Percentiles rank a stretch among this genome's conserved stretches.
Conservation (phyloP, 2,113 vertebrate species). For the Theropithecus gelada region DNA sequence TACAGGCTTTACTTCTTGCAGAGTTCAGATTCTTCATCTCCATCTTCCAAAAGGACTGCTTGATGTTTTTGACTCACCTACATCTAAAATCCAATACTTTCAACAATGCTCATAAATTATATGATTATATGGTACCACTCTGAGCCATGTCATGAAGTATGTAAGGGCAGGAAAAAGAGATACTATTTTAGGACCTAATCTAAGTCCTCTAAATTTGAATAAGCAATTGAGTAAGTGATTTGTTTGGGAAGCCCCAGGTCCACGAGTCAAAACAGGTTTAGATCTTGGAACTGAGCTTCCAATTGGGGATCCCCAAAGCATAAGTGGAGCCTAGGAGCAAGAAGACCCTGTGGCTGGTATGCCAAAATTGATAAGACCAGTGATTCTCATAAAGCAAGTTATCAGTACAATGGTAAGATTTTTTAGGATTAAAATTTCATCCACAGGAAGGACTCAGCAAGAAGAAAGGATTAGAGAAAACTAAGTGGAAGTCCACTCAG, state of each 20-base stretch:
- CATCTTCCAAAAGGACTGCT: not conserved
- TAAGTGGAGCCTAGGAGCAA: not conserved
- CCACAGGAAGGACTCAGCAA: not conserved
- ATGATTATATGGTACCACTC: not conserved
- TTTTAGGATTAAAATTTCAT: not conserved
- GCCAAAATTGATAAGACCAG: not conserved
- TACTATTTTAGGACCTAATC: not conserved
- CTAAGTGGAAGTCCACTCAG: not conserved
- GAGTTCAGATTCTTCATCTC: not conserved
- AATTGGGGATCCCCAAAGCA: not conserved
- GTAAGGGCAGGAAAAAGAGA: not conserved
- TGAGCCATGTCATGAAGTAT: not conserved
- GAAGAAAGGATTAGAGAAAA: not conserved
- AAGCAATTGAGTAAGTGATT: not conserved
- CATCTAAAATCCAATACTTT: not conserved
- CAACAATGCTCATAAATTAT: not conserved
- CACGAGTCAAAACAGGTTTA: not conserved
- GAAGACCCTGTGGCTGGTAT: not conserved
- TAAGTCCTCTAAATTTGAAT: not conserved
- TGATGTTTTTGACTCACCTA: not conserved
- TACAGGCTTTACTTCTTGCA: not conserved
- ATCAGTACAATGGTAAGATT: not conserved
- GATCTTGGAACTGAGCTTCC: not conserved
- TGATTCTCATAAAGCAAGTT: not conserved
- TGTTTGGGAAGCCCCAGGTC: not conserved